These are phyloP conservation scores for Mamestra configurata DNA, from an alignment of 1,140 invertebrate species.

Conservation along the genomic window DNA sequence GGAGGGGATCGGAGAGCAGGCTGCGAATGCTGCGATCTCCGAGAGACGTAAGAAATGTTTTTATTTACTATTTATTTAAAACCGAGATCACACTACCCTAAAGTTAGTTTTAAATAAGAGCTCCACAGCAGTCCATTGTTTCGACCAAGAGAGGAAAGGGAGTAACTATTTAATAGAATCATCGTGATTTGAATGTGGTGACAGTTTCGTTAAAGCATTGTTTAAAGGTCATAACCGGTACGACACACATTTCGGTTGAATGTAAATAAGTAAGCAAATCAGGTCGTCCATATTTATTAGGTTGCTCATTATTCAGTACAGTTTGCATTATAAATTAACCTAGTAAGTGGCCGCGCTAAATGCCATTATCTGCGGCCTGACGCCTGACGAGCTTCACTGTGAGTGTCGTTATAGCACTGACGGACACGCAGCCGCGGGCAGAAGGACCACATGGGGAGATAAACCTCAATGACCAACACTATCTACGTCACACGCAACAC, in stretches of 20 bases:
- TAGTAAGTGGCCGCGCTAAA: slow-evolving; percentile 13
- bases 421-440: background rate
- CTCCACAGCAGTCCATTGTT: background rate
- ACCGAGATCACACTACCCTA: too few species aligned
- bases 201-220: slow-evolving; percentile 20
- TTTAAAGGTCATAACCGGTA: slow-evolving; percentile 27
- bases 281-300: slow-evolving; percentile 40
- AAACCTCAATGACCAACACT: background rate
- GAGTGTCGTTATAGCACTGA: slow-evolving; percentile 13
- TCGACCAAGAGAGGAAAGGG: background rate
- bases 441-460: background rate
- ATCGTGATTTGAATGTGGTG: background rate
- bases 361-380: background rate
- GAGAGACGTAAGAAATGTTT: too few species aligned
- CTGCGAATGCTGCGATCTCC: too few species aligned
- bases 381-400: slow-evolving; percentile 16
- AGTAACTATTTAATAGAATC: background rate
- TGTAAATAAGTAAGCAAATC: slow-evolving; percentile 36
- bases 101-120: too few species aligned
- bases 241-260: slow-evolving; percentile 25
- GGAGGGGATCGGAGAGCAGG: too few species aligned
- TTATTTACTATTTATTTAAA: too few species aligned
- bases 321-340: slow-evolving; percentile 34
- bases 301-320: slow-evolving; percentile 29
- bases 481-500: background rate